These are phyloP conservation scores for Leptodactylus fuscus DNA, from an alignment of 2,113 vertebrate genomes.

Conservation along the genomic window DNA sequence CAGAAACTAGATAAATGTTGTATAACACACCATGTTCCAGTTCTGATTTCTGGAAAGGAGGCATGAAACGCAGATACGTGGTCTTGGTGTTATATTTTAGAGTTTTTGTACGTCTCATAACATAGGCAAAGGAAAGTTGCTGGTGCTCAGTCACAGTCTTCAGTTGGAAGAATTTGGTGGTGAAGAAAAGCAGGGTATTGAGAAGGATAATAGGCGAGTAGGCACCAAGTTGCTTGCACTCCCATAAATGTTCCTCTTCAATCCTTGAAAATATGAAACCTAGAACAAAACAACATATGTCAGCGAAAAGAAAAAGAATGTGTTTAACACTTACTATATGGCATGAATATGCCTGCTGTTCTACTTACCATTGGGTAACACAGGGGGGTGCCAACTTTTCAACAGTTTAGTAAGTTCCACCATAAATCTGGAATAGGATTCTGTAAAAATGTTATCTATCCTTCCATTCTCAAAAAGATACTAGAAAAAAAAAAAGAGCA, in stretches of 20 bases:
- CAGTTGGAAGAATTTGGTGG: constrained; percentile 94
- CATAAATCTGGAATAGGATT: constrained; percentile 94
- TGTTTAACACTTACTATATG: not conserved
- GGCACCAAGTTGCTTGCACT: constrained; percentile 95
- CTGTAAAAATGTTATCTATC: constrained; percentile 98
- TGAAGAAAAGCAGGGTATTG: constrained; percentile 97
- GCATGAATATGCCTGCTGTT: not conserved
- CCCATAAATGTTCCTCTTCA: constrained; percentile 95
- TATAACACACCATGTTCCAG: constrained; percentile 73
- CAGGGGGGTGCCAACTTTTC: constrained; percentile 87
- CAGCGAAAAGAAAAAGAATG: not conserved
- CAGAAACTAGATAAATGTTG: not conserved
- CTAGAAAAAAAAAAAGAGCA: constrained; percentile 71
- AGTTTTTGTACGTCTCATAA: constrained; percentile 90
- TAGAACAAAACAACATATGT: constrained; percentile 60
- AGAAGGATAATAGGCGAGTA: constrained; percentile 96
- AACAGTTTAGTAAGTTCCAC: constrained; percentile 88
- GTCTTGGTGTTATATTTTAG: constrained; percentile 85
- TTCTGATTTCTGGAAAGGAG: constrained; percentile 80
- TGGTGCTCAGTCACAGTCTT: constrained; percentile 90
- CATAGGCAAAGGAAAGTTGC: constrained; percentile 92
- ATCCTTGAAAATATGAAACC: constrained; percentile 93
- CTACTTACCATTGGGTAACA: constrained; percentile 87
- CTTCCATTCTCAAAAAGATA: constrained; percentile 95
- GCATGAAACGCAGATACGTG: constrained; percentile 93